These are phyloP conservation scores for Phalloptychus januarius DNA, from an alignment of 2,797 vertebrate genomes.

Conservation along the genomic window DNA sequence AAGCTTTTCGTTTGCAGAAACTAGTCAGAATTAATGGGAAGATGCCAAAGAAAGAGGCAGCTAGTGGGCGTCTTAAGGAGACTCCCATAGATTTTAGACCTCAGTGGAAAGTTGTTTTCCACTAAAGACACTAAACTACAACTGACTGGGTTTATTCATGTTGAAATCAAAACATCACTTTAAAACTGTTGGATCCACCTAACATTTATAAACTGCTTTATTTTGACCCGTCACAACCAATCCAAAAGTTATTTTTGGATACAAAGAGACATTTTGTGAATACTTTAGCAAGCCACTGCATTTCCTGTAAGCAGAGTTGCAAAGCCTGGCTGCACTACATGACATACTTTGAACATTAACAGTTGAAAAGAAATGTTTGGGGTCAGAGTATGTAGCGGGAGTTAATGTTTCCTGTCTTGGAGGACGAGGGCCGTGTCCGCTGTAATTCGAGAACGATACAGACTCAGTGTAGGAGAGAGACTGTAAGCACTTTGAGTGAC, in stretches of 20 bases:
- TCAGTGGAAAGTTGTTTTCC: not conserved
- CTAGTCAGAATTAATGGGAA: not conserved
- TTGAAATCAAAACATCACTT: not conserved
- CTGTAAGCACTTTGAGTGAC: slow-evolving; percentile 3
- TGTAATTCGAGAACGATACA: not conserved
- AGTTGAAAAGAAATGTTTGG: not conserved
- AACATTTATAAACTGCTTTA: not conserved
- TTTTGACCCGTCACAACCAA: not conserved
- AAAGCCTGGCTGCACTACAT: not conserved
- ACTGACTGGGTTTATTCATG: not conserved
- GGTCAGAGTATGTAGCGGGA: not conserved
- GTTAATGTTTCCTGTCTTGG: slow-evolving; percentile 15
- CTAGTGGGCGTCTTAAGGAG: not conserved
- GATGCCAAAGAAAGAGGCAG: not conserved
- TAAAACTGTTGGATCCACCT: not conserved
- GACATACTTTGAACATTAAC: not conserved
- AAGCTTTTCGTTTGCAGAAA: not conserved
- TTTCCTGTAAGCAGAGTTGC: not conserved
- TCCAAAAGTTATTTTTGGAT: not conserved
- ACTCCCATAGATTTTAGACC: not conserved
- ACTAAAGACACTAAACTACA: not conserved
- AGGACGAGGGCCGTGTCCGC: not conserved
- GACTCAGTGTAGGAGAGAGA: not conserved
- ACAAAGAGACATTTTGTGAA: not conserved
- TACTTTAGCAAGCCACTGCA: not conserved